Conservation (phyloP, 2,888 invertebrate species). For the Perdita meconis region DNA sequence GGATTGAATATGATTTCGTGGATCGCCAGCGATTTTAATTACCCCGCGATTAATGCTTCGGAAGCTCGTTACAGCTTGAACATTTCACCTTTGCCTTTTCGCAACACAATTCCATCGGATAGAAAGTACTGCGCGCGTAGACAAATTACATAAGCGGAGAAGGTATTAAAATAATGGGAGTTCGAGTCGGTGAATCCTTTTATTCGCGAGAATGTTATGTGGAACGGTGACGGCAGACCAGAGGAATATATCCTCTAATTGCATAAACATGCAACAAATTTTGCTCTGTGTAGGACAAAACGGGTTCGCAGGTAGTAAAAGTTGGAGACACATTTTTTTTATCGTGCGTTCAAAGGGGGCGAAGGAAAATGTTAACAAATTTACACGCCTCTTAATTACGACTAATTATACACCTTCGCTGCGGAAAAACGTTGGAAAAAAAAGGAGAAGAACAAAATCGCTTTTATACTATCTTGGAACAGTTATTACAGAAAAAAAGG, state of each 20-base stretch:
- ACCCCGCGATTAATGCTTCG: conserved; percentile 4
- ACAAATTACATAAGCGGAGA: conserved; percentile 3
- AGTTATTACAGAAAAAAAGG: not conserved
- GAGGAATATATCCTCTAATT: not conserved
- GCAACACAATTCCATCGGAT: conserved; percentile 2
- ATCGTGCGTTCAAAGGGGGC: not conserved
- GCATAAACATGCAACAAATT: not conserved
- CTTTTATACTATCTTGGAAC: not conserved
- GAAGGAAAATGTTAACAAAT: not conserved
- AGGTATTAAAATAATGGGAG: not conserved
- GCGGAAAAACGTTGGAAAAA: not conserved
- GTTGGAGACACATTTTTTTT: conserved; percentile 15
- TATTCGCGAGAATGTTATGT: not conserved
- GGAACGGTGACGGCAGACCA: not conserved
- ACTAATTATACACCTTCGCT: not conserved
- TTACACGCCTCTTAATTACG: not conserved
- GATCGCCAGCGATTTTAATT: conserved; percentile 12
- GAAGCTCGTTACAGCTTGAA: not conserved
- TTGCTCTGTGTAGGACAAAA: not conserved
- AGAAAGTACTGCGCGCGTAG: conserved; percentile 10
- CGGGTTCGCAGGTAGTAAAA: conserved; percentile 14
- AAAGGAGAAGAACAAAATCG: not conserved
- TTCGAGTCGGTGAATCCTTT: not conserved
- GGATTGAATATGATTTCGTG: not conserved
- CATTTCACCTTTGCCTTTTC: conserved; percentile 9